Evolutionary conservation across 2,888 invertebrate species (phyloP).

Genomic region (Sphecodes monilicornis): DNA sequence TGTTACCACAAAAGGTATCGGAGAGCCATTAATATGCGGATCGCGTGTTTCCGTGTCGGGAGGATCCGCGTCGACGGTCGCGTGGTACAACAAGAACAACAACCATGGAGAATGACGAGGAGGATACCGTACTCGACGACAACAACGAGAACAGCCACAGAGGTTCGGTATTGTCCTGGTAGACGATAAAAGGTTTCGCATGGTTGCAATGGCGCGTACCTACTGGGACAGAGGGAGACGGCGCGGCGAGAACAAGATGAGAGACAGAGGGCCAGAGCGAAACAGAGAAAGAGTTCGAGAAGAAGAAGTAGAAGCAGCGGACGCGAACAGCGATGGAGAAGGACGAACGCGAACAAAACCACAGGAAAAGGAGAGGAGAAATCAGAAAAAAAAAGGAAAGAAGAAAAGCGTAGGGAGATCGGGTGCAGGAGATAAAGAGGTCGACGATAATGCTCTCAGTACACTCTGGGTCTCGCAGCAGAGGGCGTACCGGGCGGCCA

Average conservation of each 20-base stretch:
- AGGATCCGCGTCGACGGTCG: constrained; percentile 50
- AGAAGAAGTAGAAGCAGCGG: constrained; percentile 48
- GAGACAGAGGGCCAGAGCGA: background rate
- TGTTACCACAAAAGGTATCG: constrained; percentile 54
- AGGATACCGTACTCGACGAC: constrained; percentile 44
- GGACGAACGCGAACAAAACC: constrained; percentile 61
- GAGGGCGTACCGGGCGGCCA: constrained; percentile 69
- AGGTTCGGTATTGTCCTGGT: constrained; percentile 73
- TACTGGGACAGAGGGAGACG: constrained; percentile 60
- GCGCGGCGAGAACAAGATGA: background rate
- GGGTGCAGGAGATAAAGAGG: constrained; percentile 78
- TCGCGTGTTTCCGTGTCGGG: constrained; percentile 57
- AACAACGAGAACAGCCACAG: constrained; percentile 36
- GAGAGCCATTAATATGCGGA: constrained; percentile 66
- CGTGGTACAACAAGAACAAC: constrained; percentile 51
- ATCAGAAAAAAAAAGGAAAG: constrained; percentile 59
- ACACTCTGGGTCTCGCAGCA: constrained; percentile 70
- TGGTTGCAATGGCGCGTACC: constrained; percentile 68
- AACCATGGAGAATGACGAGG: constrained; percentile 31
- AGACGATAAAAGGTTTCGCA: constrained; percentile 80
- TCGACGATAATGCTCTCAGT: constrained; percentile 77
- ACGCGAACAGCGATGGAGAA: constrained; percentile 31
- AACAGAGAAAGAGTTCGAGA: constrained; percentile 42
- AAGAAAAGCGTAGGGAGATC: constrained; percentile 74
- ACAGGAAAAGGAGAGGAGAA: constrained; percentile 49